Conservation (phyloP, 2,797 vertebrate genomes). For the Poecile montanus region DNA sequence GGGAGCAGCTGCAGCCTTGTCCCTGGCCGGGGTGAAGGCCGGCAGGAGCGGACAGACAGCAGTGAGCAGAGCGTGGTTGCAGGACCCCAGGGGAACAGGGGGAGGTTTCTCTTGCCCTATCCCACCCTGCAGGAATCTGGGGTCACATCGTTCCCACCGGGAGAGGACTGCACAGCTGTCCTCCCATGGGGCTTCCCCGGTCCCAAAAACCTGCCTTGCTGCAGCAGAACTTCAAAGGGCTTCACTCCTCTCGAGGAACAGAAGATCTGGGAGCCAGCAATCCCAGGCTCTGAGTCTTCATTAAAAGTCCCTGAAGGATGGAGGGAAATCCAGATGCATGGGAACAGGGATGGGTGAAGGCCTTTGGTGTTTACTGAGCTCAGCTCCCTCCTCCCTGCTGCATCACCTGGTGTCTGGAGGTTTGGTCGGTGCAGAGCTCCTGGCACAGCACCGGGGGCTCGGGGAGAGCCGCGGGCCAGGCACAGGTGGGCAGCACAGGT, state of each 20-base stretch:
- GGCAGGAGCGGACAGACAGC: rapidly evolving
- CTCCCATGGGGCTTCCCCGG: background rate
- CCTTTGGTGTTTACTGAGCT: background rate
- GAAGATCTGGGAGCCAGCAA: background rate
- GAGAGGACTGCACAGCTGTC: constrained; percentile 25
- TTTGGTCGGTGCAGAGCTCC: background rate
- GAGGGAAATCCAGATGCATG: background rate
- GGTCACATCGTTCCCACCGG: background rate
- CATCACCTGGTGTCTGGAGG: background rate
- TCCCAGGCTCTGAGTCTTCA: background rate
- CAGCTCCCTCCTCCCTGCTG: background rate
- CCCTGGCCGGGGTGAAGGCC: background rate
- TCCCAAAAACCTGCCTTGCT: background rate
- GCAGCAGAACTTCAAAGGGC: background rate
- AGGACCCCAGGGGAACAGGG: background rate
- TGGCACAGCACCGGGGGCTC: background rate
- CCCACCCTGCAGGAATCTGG: background rate
- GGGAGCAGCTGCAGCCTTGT: background rate
- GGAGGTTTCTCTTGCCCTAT: background rate
- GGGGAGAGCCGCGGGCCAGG: background rate
- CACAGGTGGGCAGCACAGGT: constrained; percentile 42
- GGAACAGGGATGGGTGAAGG: background rate
- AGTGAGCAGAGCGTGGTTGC: rapidly evolving
- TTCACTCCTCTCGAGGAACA: background rate
- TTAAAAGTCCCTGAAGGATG: background rate